Evolutionary conservation across 2,888 invertebrate genomes (phyloP), one percentile per base, ranked within the genome.

Genomic region (Cyrtodaria siliqua): DNA sequence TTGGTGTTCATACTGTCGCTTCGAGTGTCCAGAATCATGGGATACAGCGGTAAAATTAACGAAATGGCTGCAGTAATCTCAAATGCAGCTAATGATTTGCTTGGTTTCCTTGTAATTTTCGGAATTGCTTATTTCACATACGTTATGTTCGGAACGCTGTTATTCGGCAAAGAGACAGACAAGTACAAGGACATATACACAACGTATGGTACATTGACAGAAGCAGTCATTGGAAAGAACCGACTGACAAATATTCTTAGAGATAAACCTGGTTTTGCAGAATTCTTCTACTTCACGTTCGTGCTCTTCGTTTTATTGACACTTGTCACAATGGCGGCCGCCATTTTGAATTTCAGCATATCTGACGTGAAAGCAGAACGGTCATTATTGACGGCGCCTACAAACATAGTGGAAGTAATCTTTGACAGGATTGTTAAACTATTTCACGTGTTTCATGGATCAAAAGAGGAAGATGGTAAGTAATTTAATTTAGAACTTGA

Each of bases 21-120:
- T 20, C 82, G 89, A 12, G 79, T 89, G 26, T 84, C 87, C 6
- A 74, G 85, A 12, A 89, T 94, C 60, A 87, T 94, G 33, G 91
- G 93, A 66, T 94, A 94, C 89, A 94, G 94, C 86, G 90, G 92
- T 49, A 89, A 93, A 47, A 92, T 94, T 73, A 92, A 93, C 60
- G 91, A 93, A 84, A 88, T 94, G 73, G 92, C 92, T 0, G 89
- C 89, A 16, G 93, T 94, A 0, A 87, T 94, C 27, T 82, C 85
- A 23, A 83, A 86, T 55, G 92, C 93, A 18, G 89, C 90, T 12
- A 83, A 81, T 29, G 93, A 93, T 57, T 88, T 94, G 55, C 87
- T 91, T 24, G 91, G 91, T 3, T 94, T 94, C 84, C 83, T 88
- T 20, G 76, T 93, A 20, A 91, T 92, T 16, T 94, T 94, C 85